A percentile compares a stretch with the other conserved stretches of the same genome.
These are phyloP conservation scores for Atopsyche davidsoni DNA, from an alignment of 1,140 invertebrate genomes.

Conservation along the genomic window DNA sequence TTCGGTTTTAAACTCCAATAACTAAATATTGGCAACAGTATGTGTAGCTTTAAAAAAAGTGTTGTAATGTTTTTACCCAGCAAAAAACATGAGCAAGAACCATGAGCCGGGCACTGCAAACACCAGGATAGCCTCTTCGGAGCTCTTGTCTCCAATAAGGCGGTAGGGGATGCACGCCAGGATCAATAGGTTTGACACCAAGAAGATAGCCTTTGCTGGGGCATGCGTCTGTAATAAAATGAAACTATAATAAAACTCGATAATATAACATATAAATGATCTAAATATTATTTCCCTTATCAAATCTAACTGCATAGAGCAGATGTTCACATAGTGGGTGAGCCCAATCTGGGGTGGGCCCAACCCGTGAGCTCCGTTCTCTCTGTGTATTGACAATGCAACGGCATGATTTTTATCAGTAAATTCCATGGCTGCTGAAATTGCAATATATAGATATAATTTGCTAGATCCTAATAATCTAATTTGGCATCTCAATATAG, in stretches of 20 bases:
- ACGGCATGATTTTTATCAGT: too few species aligned
- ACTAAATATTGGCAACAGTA: background rate
- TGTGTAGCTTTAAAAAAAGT: slow-evolving; percentile 4
- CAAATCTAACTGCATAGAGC: too few species aligned
- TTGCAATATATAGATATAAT: background rate
- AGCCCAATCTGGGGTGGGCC: too few species aligned
- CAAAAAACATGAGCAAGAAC: slow-evolving; percentile 98
- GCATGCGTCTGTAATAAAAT: slow-evolving; percentile 75
- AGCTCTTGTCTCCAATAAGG: slow-evolving; percentile 60
- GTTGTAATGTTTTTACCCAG: slow-evolving; percentile 66
- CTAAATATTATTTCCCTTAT: too few species aligned
- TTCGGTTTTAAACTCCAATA: too few species aligned
- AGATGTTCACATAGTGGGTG: too few species aligned
- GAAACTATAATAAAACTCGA: too few species aligned
- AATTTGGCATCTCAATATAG: too few species aligned
- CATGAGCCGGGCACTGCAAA: slow-evolving; percentile 91
- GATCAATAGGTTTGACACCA: slow-evolving; percentile 89
- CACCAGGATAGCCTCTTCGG: slow-evolving; percentile 88
- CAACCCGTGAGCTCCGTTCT: too few species aligned
- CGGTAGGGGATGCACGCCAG: slow-evolving; percentile 87
- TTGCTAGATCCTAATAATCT: background rate
- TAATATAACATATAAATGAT: too few species aligned
- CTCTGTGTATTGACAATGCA: too few species aligned
- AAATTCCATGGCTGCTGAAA: too few species aligned
- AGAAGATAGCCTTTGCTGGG: slow-evolving; percentile 90